A percentile compares a stretch with the other conserved stretches of the same genome.
phyloP scores from a whole-genome alignment of 2,888 invertebrate genomes.

The Scaeva pyrastri region DNA sequence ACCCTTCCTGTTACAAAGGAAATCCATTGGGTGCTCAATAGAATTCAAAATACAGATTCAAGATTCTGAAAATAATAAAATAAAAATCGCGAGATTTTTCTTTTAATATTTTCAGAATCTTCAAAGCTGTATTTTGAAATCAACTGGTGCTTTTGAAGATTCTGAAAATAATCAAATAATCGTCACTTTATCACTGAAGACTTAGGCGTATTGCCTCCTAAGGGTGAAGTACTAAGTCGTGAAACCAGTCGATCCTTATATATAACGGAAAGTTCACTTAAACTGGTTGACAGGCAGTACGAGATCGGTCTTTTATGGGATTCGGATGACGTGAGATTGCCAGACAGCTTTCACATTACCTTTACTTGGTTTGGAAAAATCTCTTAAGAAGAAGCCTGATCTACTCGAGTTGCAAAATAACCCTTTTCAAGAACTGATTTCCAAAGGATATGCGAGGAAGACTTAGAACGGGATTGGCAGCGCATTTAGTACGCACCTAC shows the following conservation, averaged over 20 bases:
- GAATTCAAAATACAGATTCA: too few species aligned
- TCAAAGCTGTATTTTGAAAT: too few species aligned
- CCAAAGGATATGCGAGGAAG: slow-evolving; percentile 6
- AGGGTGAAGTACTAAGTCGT: slow-evolving; percentile 7
- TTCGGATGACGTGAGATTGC: slow-evolving; percentile 27
- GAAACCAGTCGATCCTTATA: slow-evolving; percentile 14
- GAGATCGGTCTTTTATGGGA: slow-evolving; percentile 26
- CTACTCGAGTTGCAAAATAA: slow-evolving; percentile 23
- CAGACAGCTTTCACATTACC: not conserved
- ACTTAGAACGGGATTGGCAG: slow-evolving; percentile 11
- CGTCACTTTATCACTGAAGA: slow-evolving; percentile 17
- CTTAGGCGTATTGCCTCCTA: slow-evolving; percentile 21
- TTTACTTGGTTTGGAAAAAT: not conserved
- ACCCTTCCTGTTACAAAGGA: too few species aligned
- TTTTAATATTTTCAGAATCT: too few species aligned
- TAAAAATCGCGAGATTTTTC: too few species aligned
- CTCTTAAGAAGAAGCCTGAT: slow-evolving; percentile 35
- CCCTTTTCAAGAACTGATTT: not conserved
- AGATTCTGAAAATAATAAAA: too few species aligned
- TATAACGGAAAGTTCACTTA: slow-evolving; percentile 23
- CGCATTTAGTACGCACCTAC: slow-evolving; percentile 77
- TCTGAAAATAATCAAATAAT: too few species aligned
- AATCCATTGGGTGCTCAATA: too few species aligned
- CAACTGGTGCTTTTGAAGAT: too few species aligned
- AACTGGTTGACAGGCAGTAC: slow-evolving; percentile 5